A percentile compares a stretch with the other conserved stretches of the same genome.
These are phyloP conservation scores for Galerucella nymphaeae DNA, from an alignment of 2,888 invertebrate genomes.

Conservation along the genomic window DNA sequence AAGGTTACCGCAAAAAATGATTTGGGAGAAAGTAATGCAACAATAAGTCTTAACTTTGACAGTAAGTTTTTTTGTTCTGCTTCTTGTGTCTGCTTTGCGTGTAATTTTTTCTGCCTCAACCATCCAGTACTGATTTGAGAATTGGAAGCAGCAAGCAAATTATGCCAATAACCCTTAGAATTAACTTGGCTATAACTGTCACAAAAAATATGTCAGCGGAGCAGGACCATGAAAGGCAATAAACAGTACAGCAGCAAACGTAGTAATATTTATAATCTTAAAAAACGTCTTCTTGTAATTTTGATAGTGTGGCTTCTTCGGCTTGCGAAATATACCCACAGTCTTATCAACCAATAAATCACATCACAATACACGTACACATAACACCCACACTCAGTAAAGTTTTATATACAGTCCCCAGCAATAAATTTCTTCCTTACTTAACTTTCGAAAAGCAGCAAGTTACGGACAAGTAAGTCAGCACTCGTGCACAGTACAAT, in stretches of 20 bases:
- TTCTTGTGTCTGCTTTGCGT: constrained; percentile 54
- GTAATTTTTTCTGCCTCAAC: constrained; percentile 42
- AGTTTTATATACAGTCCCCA: constrained; percentile 31
- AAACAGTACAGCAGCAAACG: constrained; percentile 7
- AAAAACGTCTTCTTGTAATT: not conserved
- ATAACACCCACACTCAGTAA: constrained; percentile 25
- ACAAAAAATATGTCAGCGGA: constrained; percentile 1
- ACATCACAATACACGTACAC: constrained; percentile 18
- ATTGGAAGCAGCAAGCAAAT: constrained; percentile 31
- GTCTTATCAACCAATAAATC: constrained; percentile 15
- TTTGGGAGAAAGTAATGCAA: constrained; percentile 96
- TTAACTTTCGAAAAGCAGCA: constrained; percentile 41
- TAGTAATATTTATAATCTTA: constrained; percentile 3
- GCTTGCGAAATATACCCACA: constrained; percentile 29
- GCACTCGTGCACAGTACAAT: constrained; percentile 66
- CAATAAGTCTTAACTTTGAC: constrained; percentile 97
- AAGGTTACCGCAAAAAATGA: constrained; percentile 97
- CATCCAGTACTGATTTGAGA: constrained; percentile 29
- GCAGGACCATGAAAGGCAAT: constrained; percentile 33
- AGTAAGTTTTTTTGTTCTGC: constrained; percentile 77
- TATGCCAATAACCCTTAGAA: constrained; percentile 41
- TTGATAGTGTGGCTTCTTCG: constrained; percentile 27
- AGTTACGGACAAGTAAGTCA: constrained; percentile 62
- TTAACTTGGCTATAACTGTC: constrained; percentile 35
- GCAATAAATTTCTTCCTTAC: constrained; percentile 38